Conservation (phyloP, 2,888 invertebrate genomes). For the Acleris laterana region DNA sequence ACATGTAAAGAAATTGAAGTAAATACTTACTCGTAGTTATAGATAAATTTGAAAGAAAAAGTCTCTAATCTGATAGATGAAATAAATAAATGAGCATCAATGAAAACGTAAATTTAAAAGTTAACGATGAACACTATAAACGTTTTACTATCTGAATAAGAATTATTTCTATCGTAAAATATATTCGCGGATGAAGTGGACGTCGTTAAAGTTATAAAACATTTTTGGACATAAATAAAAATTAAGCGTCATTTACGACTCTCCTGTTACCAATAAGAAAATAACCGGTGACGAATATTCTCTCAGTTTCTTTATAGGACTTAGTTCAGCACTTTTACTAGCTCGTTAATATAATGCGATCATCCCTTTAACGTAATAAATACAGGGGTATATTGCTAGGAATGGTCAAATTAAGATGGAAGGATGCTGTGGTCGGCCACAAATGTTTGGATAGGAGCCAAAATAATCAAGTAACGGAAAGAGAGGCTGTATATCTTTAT, state of each 20-base stretch:
- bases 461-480: slow-evolving; percentile 72
- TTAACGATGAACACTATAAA: slow-evolving; percentile 25
- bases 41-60: slow-evolving; percentile 11
- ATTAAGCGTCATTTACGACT: slow-evolving; percentile 17
- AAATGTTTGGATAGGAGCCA: slow-evolving; percentile 70
- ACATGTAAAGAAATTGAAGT: neutral
- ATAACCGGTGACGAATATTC: slow-evolving; percentile 15
- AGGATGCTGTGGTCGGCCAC: slow-evolving; percentile 54
- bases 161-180: slow-evolving; percentile 33
- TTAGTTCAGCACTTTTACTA: slow-evolving; percentile 33
- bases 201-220: slow-evolving; percentile 22
- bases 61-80: slow-evolving; percentile 8
- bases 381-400: slow-evolving; percentile 53
- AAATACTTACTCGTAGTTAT: neutral
- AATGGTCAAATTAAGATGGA: slow-evolving; percentile 55
- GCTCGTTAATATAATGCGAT: slow-evolving; percentile 42
- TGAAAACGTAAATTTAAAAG: slow-evolving; percentile 16
- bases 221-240: slow-evolving; percentile 21
- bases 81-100: neutral
- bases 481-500: slow-evolving; percentile 59
- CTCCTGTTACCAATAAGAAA: slow-evolving; percentile 13
- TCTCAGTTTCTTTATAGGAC: slow-evolving; percentile 18
- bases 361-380: slow-evolving; percentile 47
- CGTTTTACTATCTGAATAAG: slow-evolving; percentile 30
- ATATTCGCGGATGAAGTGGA: slow-evolving; percentile 32